These are phyloP conservation scores for Cardiocondyla obscurior DNA, from an alignment of 1,140 invertebrate species.

Conservation along the genomic window DNA sequence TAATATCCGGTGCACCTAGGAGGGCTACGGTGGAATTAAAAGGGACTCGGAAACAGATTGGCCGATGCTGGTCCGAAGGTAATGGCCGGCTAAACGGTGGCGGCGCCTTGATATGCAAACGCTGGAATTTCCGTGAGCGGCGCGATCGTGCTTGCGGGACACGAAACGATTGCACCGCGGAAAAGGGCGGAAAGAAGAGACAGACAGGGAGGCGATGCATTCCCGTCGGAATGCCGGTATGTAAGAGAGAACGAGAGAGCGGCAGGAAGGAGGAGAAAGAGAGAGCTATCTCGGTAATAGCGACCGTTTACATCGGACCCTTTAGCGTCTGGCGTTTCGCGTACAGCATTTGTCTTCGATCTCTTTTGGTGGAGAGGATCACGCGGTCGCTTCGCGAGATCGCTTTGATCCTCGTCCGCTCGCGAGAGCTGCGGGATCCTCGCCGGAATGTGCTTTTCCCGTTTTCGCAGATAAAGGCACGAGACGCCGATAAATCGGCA, in stretches of 20 bases:
- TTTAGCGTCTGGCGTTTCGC: constrained; percentile 64
- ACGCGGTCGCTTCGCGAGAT: constrained; percentile 12
- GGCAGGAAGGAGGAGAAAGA: not conserved
- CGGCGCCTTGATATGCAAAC: constrained; percentile 72
- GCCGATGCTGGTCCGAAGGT: constrained; percentile 38
- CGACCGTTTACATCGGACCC: constrained; percentile 68
- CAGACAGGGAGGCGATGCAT: constrained; percentile 26
- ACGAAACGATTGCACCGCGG: constrained; percentile 32
- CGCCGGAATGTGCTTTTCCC: constrained; percentile 14
- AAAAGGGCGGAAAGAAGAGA: constrained; percentile 48
- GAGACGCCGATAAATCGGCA: not conserved
- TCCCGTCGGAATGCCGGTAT: constrained; percentile 52
- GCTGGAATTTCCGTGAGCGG: constrained; percentile 67
- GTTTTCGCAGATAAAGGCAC: constrained; percentile 13
- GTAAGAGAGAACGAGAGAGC: not conserved
- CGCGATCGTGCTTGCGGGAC: constrained; percentile 26
- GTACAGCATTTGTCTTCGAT: constrained; percentile 64
- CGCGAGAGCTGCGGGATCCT: constrained; percentile 6
- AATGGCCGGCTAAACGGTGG: constrained; percentile 68
- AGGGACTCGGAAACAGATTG: constrained; percentile 58
- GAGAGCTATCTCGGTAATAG: constrained; percentile 65
- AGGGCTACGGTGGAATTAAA: constrained; percentile 11
- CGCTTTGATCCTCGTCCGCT: constrained; percentile 64
- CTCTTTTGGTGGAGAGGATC: not conserved
- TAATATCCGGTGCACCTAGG: not conserved